phyloP scores from a whole-genome alignment of 2,113 vertebrate species.

The Hydrochoerus hydrochaeris region DNA sequence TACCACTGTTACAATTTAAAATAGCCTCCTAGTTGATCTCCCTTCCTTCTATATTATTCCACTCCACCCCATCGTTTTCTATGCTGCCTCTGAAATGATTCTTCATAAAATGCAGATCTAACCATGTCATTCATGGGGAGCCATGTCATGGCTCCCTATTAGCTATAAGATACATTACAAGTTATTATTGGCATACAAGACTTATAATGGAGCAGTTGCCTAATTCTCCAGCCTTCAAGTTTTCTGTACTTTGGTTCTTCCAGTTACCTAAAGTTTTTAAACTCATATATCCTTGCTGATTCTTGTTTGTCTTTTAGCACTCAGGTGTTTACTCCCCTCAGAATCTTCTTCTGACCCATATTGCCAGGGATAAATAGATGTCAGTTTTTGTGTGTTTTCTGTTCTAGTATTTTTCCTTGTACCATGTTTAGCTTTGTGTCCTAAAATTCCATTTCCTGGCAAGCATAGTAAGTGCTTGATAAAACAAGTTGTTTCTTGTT shows the following conservation, averaged over 20 bases:
- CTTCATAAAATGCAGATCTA: conserved; percentile 17
- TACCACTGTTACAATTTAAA: background rate
- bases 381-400: conserved; percentile 33
- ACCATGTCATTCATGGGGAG: background rate
- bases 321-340: background rate
- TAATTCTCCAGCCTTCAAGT: conserved; percentile 13
- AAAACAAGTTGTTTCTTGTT: conserved; percentile 38
- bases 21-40: background rate
- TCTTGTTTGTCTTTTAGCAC: conserved; percentile 25
- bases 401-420: conserved; percentile 20
- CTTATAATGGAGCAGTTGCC: conserved; percentile 1
- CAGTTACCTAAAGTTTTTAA: conserved; percentile 33
- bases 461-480: conserved; percentile 6
- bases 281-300: background rate
- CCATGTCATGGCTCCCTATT: background rate
- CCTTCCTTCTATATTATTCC: background rate
- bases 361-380: conserved; percentile 22
- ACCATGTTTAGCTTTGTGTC: conserved; percentile 13
- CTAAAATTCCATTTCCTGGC: conserved; percentile 4
- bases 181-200: background rate
- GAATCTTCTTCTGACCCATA: conserved; percentile 1
- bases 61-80: background rate
- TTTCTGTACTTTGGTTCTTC: conserved; percentile 34
- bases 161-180: conserved; percentile 1
- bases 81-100: background rate